A percentile compares a stretch with the other conserved stretches of the same genome.
Evolutionary conservation across 2,113 vertebrate species (phyloP).

Genomic region (Delphinapterus leucas): DNA sequence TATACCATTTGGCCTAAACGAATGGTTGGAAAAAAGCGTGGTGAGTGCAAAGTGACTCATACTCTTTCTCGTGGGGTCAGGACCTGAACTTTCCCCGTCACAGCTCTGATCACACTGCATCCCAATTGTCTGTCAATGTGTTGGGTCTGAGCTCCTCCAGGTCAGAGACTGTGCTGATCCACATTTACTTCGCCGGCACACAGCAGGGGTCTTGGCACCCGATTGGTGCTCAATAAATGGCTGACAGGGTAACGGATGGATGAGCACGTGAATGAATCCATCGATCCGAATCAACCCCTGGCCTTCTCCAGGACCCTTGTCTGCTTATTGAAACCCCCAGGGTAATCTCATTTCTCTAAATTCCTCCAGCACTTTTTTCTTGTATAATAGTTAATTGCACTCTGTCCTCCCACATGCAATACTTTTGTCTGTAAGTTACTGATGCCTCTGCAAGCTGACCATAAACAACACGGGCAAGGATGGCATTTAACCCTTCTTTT

Average conservation of each 20-base stretch:
- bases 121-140: not conserved
- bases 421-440: not conserved
- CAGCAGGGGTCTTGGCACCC: not conserved
- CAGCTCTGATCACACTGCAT: too few relatives aligned
- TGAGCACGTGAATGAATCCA: not conserved
- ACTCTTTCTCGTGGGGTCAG: not conserved
- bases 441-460: not conserved
- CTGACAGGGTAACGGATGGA: not conserved
- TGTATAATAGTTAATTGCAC: not conserved
- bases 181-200: not conserved
- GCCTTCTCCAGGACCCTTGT: not conserved
- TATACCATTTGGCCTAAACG: not conserved
- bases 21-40: not conserved
- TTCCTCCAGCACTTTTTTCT: not conserved
- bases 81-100: not conserved
- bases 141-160: not conserved
- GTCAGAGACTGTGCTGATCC: not conserved
- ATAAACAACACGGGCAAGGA: not conserved
- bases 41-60: not conserved
- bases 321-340: not conserved
- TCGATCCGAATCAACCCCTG: not conserved
- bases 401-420: not conserved
- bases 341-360: too few relatives aligned
- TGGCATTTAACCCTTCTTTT: not conserved
- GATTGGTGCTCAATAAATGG: not conserved